phyloP scores from a whole-genome alignment of 2,797 vertebrate species.

The Peromyscus nudipes region DNA sequence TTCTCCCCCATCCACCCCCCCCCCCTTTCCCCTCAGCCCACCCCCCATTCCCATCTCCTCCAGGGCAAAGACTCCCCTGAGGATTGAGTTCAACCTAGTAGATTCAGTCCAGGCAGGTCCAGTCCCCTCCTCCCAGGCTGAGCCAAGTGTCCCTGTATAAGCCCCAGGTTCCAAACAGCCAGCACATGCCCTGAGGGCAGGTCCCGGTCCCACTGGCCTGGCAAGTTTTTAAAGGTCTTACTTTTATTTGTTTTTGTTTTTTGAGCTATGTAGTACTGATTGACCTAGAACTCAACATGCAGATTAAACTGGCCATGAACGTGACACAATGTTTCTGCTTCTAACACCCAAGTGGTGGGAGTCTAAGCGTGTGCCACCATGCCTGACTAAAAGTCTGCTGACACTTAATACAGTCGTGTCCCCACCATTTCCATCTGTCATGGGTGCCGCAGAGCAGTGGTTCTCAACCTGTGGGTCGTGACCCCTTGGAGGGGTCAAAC shows the following conservation, averaged over 20 bases:
- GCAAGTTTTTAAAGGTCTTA: conserved; percentile 10
- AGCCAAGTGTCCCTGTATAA: too few relatives aligned
- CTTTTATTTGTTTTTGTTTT: not conserved
- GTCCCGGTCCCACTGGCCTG: too few relatives aligned
- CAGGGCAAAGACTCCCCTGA: too few relatives aligned
- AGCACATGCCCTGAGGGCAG: too few relatives aligned
- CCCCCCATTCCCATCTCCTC: too few relatives aligned
- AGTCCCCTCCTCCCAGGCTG: too few relatives aligned
- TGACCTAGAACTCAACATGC: not conserved
- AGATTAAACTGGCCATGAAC: not conserved
- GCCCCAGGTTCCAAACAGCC: too few relatives aligned
- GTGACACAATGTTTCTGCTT: not conserved
- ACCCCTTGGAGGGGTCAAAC: not conserved
- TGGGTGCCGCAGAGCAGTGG: not conserved
- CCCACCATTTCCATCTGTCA: not conserved
- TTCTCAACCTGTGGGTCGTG: not conserved
- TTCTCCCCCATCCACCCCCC: too few relatives aligned
- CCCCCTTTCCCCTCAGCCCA: too few relatives aligned
- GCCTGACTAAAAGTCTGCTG: not conserved
- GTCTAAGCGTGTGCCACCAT: not conserved
- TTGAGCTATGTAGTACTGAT: not conserved
- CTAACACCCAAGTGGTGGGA: not conserved
- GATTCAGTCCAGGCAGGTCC: too few relatives aligned
- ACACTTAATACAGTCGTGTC: not conserved
- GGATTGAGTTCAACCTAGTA: too few relatives aligned